Evolutionary conservation across 2,113 vertebrate genomes (phyloP), one percentile per base, ranked within the genome.

Genomic region (Pelusios castaneus): DNA sequence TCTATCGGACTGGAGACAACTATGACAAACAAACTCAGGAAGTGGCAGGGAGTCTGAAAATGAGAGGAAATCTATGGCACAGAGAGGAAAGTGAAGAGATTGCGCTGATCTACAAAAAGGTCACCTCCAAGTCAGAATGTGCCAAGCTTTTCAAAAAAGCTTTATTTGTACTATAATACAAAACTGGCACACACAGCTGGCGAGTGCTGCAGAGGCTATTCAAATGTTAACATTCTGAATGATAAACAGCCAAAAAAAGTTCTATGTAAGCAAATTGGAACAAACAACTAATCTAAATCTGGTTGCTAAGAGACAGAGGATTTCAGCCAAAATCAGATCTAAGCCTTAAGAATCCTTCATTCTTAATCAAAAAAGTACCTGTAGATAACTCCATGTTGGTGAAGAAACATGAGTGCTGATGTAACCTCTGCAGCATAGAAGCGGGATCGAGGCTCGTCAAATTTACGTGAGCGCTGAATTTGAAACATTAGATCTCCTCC

Each of bases 401-500:
- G 99, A 95, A 99, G 99, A 93, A 99, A 99, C 99, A 99, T 99
- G 96, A 99, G 99, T 19, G 99, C 99, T 3, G 99, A 99, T 41
- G 99, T 99, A 96, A 99, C 99, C 97, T 99, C 99, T 52, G 99
- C 99, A 63, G 99, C 99, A 52, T 99, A 99, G 97, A 99, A 99
- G 87, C 99, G 99, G 51, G 99, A 99, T 90, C 99, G 99, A 87
- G 99, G 97, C 96, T 99, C 99, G 0, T 99, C 99, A 13, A 99
- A 99, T 97, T 99, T 99, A 96, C 99, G 98, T 51, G 99, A 99
- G 93, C 99, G 98, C 95, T 99, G 99, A 95, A 99, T 99, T 98
- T 99, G 99, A 97, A 99, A 99, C 99, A 99, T 99, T 95, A 99
- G 98, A 97, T 99, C 99, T 97, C 99, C 99, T 96, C 99, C 99